phyloP scores from a whole-genome alignment of 2,888 invertebrate species.

The Ochlodes sylvanus region DNA sequence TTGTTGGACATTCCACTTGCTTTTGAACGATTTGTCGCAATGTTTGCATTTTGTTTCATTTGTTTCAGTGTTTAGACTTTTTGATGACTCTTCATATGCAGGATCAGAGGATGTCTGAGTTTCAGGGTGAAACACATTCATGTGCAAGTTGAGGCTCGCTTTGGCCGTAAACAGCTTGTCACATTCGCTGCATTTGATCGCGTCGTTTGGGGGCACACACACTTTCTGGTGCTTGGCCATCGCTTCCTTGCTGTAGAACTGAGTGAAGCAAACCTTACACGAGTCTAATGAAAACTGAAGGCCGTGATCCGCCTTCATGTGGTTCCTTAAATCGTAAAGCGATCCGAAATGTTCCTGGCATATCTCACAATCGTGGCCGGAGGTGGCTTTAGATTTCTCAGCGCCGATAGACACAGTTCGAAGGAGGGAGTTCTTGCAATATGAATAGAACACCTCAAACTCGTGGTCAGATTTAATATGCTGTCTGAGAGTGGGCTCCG shows the following conservation, averaged over 20 bases:
- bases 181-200: slow-evolving; percentile 63
- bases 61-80: background rate
- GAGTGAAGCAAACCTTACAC: slow-evolving; percentile 72
- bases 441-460: slow-evolving; percentile 66
- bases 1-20: slow-evolving; percentile 67
- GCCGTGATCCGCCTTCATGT: slow-evolving; percentile 64
- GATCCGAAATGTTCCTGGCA: slow-evolving; percentile 56
- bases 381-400: no score
- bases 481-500: slow-evolving; percentile 57
- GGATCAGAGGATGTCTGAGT: slow-evolving; percentile 52
- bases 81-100: background rate
- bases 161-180: slow-evolving; percentile 72
- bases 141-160: slow-evolving; percentile 69
- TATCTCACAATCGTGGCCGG: slow-evolving; percentile 67
- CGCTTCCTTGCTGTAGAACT: slow-evolving; percentile 65
- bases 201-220: slow-evolving; percentile 64
- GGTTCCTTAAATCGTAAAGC: slow-evolving; percentile 65
- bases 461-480: slow-evolving; percentile 67
- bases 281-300: slow-evolving; percentile 54
- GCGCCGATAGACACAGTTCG: background rate
- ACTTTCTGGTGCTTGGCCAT: slow-evolving; percentile 60
- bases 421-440: slow-evolving; percentile 61
- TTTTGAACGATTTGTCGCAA: slow-evolving; percentile 71
- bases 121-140: slow-evolving; percentile 69
- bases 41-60: slow-evolving; percentile 60